Base-by-base conservation (phyloP, 1,140 invertebrate genomes). In the Bombus soroeensis region DNA sequence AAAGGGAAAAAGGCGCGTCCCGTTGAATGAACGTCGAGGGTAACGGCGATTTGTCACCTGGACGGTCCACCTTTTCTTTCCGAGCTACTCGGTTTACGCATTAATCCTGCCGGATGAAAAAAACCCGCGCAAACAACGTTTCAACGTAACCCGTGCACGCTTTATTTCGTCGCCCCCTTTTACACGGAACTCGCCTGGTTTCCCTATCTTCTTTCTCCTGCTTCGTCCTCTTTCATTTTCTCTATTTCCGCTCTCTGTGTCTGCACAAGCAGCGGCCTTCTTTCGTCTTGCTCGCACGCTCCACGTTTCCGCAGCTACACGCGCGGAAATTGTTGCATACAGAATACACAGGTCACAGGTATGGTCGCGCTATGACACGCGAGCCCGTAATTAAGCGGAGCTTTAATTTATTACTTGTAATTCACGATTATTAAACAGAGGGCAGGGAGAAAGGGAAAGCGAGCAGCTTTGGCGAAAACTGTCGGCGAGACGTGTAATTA, bases 101-200 rank as follows among this genome's bases (percentile, higher is more conserved):
- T 89, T 89, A 89, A 89, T 89, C 88, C 88, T 68, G 87, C 39
- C 59, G 47, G 83, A 86, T 89, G 88, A 81, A 87, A 89, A 88
- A 85, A 81, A 71, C 79, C 59, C 75, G 77, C 79, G 86, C 88
- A 85, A 89, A 89, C 78, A 89, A 47, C 68, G 88, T 80, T 89
- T 89, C 87, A 85, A 53, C 87, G 78, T 47, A 64, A 32, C 72
- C 28, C 72, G 53, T 72, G 41, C 82, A 37, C 86, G 74, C 53
- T 88, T 89, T 88, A 81, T 78, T 84, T 75, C 15, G 10, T 34
- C 41, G 8, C 25, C 22, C 22, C 32, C 37, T 70, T n/a, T 76
- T 18, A 25, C 73, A 3, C 32, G 22, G n/a, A 74, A 47, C 15
- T 9, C 41, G 43, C 37, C 39, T 64, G 41, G 5, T 53, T 13